Evolutionary conservation across 2,888 invertebrate species (phyloP).

Genomic region (Eupithecia subfuscata): DNA sequence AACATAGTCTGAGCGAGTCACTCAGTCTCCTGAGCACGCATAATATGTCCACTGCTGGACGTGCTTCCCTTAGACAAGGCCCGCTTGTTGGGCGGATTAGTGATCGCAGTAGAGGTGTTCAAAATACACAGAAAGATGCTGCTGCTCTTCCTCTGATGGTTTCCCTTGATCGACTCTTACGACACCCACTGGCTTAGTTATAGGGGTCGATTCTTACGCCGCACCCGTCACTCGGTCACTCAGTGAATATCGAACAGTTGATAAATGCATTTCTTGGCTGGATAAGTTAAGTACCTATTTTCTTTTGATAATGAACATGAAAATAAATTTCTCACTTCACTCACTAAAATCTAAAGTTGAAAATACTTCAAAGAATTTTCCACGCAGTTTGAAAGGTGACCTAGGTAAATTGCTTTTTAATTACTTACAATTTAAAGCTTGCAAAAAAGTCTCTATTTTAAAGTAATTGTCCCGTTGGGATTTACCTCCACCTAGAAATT

Average conservation of each 20-base stretch:
- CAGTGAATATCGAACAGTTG: background rate
- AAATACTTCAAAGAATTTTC: background rate
- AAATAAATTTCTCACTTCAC: background rate
- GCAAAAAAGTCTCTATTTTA: background rate
- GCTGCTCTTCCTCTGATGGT: no score
- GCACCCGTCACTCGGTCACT: no score
- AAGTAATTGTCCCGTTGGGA: background rate
- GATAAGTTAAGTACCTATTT: background rate
- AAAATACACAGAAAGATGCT: no score
- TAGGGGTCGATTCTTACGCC: no score
- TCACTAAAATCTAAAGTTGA: background rate
- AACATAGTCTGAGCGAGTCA: background rate
- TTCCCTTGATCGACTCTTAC: no score
- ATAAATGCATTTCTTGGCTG: background rate
- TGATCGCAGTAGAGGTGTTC: no score
- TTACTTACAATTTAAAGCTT: background rate
- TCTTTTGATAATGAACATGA: background rate
- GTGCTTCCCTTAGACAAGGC: no score
- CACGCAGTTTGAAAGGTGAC: background rate
- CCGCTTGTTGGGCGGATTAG: no score
- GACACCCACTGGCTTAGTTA: no score
- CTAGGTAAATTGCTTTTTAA: background rate
- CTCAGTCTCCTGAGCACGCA: no score
- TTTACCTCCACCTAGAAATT: background rate
- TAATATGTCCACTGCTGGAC: no score